Conservation (phyloP, 2,888 invertebrate genomes). For the Orthonevra nobilis region DNA sequence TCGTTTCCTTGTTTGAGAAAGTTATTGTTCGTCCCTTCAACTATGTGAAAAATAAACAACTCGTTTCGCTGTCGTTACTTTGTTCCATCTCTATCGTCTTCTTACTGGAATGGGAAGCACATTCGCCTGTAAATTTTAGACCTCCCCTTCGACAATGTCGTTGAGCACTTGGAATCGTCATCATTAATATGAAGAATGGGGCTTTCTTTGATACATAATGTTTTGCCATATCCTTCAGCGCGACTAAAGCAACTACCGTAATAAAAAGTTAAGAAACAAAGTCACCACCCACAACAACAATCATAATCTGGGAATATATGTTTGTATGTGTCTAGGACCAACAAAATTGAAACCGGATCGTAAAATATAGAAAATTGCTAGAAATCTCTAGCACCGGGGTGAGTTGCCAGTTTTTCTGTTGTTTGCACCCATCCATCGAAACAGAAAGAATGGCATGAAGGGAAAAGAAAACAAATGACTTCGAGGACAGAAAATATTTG, state of each 20-base stretch:
- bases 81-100: not conserved
- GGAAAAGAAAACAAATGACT: conserved; percentile 4
- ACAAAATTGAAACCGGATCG: conserved; percentile 28
- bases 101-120: not conserved
- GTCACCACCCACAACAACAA: conserved; percentile 25
- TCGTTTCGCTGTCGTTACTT: conserved; percentile 24
- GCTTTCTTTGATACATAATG: conserved; percentile 36
- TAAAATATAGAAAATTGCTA: conserved; percentile 62
- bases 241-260: not conserved
- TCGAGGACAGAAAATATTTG: conserved; percentile 34
- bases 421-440: not conserved
- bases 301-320: conserved; percentile 56
- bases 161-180: conserved; percentile 62
- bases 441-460: not conserved
- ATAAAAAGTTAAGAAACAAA: conserved; percentile 12
- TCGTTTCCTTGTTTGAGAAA: conserved; percentile 57
- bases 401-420: conserved; percentile 23
- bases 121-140: conserved; percentile 55
- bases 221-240: conserved; percentile 15
- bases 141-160: conserved; percentile 51
- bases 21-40: conserved; percentile 68
- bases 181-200: conserved; percentile 68
- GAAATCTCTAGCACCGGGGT: conserved; percentile 22
- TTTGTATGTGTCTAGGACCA: too few relatives aligned
- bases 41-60: conserved; percentile 68